Percentiles rank a stretch among this genome's conserved stretches.
phyloP scores from a whole-genome alignment of 30 jellyfish, hydroid and myxozoan species.

The Pelagia noctiluca region DNA sequence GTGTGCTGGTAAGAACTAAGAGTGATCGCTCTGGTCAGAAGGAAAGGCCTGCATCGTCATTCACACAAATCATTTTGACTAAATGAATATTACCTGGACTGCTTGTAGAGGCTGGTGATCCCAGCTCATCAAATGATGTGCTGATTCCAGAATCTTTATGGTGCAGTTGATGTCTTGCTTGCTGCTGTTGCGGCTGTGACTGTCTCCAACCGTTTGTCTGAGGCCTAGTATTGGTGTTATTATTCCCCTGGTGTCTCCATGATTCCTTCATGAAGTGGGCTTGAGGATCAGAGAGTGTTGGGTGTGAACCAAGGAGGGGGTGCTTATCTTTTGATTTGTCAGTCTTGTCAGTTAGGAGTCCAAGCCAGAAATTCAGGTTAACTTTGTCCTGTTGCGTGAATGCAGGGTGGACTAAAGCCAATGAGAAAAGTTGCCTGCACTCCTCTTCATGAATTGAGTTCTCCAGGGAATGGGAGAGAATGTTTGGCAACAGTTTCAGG shows the following conservation, averaged over 20 bases:
- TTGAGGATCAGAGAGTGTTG: constrained; percentile 71
- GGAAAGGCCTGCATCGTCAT: too few relatives aligned
- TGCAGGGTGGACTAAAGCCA: constrained; percentile 98
- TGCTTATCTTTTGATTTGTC: constrained; percentile 73
- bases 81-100: constrained; percentile 16
- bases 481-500: constrained; percentile 85
- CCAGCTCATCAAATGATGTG: constrained; percentile 85
- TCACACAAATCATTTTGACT: too few relatives aligned
- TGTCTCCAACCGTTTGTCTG: constrained; percentile 93
- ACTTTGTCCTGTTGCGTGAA: constrained; percentile 91
- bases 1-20: too few relatives aligned
- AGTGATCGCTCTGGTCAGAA: too few relatives aligned
- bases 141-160: constrained; percentile 99
- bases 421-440: constrained; percentile 92
- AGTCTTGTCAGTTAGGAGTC: constrained; percentile 85
- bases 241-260: constrained; percentile 50
- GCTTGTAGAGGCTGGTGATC: constrained; percentile 46
- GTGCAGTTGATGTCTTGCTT: constrained; percentile 35
- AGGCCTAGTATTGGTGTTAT: constrained; percentile 25
- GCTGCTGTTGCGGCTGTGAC: constrained; percentile 44
- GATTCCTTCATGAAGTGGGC: constrained; percentile 64
- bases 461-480: constrained; percentile 94
- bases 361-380: constrained; percentile 89
- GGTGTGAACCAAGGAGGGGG: constrained; percentile 50
- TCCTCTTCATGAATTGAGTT: constrained; percentile 95